Evolutionary conservation across 2,113 vertebrate species (phyloP).

Genomic region (Corvus hawaiiensis): DNA sequence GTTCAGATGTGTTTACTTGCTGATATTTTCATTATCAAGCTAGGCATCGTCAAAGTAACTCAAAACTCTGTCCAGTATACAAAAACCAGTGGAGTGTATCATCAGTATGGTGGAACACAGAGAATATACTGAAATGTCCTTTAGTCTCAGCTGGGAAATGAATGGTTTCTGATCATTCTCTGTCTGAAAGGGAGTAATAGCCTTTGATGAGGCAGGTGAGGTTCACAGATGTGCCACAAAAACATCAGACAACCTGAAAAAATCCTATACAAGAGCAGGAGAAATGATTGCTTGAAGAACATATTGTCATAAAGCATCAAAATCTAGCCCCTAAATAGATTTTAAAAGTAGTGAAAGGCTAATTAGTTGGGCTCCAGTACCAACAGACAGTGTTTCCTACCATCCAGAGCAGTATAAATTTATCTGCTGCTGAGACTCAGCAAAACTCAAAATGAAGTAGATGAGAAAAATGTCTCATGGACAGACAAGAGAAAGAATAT

Average conservation of each 20-base stretch:
- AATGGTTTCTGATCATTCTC: not conserved
- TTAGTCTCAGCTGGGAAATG: not conserved
- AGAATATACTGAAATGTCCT: not conserved
- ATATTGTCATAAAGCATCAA: not conserved
- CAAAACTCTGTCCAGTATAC: not conserved
- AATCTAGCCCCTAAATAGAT: not conserved
- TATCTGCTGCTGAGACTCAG: not conserved
- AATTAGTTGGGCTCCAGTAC: not conserved
- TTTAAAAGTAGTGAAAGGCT: not conserved
- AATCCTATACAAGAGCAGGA: not conserved
- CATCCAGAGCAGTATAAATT: not conserved
- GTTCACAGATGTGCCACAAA: not conserved
- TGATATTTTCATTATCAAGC: not conserved
- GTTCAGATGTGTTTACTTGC: not conserved
- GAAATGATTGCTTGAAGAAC: not conserved
- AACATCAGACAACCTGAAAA: not conserved
- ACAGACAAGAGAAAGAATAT: not conserved
- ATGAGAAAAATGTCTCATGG: not conserved
- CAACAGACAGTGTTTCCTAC: not conserved
- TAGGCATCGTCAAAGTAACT: not conserved
- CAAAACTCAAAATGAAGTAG: not conserved
- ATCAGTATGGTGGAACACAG: not conserved
- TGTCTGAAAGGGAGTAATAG: not conserved
- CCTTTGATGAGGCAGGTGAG: not conserved
- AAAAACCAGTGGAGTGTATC: not conserved